A percentile compares a stretch with the other conserved stretches of the same genome.
Conservation (phyloP, 1,140 invertebrate species). For the Brachionus sp. region DNA sequence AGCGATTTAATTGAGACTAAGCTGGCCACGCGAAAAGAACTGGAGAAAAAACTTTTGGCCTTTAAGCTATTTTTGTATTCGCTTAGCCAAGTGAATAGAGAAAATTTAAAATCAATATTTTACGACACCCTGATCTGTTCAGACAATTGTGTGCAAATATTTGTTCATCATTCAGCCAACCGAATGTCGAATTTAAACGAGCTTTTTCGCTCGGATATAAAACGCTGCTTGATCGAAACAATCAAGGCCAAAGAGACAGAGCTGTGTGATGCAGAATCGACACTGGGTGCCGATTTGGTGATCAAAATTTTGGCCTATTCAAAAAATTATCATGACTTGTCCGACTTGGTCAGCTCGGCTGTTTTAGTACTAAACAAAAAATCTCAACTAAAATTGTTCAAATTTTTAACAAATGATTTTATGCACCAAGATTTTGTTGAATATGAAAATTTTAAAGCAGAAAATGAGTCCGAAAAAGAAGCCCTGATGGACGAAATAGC, state of each 20-base stretch:
- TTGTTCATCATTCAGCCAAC: neutral
- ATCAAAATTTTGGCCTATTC: neutral
- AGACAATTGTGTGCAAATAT: constrained; percentile 16
- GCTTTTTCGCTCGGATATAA: neutral
- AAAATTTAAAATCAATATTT: neutral
- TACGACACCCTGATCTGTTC: neutral
- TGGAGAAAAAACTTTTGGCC: constrained; percentile 26
- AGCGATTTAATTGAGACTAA: neutral
- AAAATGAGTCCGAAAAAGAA: neutral
- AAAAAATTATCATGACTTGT: constrained; percentile 26
- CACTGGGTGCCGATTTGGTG: constrained; percentile 4
- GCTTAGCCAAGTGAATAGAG: neutral
- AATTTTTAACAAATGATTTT: constrained; percentile 25
- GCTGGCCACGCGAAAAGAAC: neutral
- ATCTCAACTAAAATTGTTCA: neutral
- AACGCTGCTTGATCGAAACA: neutral
- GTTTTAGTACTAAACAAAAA: constrained; percentile 17
- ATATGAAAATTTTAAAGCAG: neutral
- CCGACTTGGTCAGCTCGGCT: neutral
- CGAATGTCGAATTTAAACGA: neutral
- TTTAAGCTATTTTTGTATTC: constrained; percentile 6
- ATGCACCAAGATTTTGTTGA: neutral
- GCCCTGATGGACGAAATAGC: neutral
- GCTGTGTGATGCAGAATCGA: neutral
- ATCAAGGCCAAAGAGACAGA: neutral